These are phyloP conservation scores for Troides oblongomaculatus DNA, from an alignment of 2,888 invertebrate species.

Conservation along the genomic window DNA sequence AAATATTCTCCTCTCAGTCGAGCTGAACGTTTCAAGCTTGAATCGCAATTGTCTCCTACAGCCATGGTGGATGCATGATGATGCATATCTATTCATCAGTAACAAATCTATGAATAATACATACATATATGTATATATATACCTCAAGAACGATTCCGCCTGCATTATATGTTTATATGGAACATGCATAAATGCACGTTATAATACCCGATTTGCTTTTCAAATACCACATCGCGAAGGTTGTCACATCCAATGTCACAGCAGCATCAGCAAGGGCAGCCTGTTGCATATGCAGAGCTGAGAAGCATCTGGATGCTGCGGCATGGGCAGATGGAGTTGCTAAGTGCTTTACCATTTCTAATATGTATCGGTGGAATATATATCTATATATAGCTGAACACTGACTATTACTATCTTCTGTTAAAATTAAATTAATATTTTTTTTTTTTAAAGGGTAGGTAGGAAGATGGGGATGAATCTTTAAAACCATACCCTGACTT, in stretches of 20 bases:
- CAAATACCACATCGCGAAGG: slow-evolving; percentile 50
- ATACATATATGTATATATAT: slow-evolving; percentile 25
- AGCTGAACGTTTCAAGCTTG: not conserved
- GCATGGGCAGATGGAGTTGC: slow-evolving; percentile 37
- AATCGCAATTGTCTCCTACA: not conserved
- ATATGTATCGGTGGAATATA: too few species aligned
- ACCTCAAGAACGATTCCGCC: slow-evolving; percentile 34
- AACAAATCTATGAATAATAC: slow-evolving; percentile 16
- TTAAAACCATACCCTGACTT: too few species aligned
- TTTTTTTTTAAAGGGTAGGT: too few species aligned
- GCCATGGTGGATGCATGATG: not conserved
- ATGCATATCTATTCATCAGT: not conserved
- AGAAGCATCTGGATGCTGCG: slow-evolving; percentile 50
- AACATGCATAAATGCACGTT: slow-evolving; percentile 45
- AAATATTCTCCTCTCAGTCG: not conserved
- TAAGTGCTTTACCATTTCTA: slow-evolving; percentile 7
- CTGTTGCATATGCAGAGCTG: slow-evolving; percentile 44
- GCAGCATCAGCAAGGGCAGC: slow-evolving; percentile 44
- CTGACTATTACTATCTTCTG: too few species aligned
- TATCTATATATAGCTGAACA: too few species aligned
- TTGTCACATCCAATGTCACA: slow-evolving; percentile 46
- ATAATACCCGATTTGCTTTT: slow-evolving; percentile 50
- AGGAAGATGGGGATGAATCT: too few species aligned
- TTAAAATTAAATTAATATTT: too few species aligned
- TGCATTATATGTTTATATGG: slow-evolving; percentile 31